These are phyloP conservation scores for Anthonomus grandis DNA, from an alignment of 1,140 invertebrate genomes.

Conservation along the genomic window DNA sequence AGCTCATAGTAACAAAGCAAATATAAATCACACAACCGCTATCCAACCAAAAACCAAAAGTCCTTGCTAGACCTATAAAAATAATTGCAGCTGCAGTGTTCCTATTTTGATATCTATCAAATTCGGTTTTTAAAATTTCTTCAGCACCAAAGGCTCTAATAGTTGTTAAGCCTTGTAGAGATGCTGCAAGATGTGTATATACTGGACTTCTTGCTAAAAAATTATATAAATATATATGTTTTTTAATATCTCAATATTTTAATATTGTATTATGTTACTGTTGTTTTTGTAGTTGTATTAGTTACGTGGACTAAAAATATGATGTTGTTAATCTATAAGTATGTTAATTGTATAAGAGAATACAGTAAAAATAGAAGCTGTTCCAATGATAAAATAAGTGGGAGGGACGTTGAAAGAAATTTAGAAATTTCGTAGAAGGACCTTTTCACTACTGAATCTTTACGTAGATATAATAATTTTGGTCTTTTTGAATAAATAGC, in stretches of 20 bases:
- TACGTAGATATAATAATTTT: too few relatives aligned
- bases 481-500: too few relatives aligned
- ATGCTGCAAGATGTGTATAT: constrained; percentile 77
- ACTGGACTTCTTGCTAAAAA: constrained; percentile 69
- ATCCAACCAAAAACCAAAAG: constrained; percentile 58
- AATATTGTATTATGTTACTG: too few relatives aligned
- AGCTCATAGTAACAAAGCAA: constrained; percentile 56
- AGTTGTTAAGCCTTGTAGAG: constrained; percentile 74
- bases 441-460: too few relatives aligned
- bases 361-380: too few relatives aligned
- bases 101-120: constrained; percentile 57
- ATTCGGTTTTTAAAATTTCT: constrained; percentile 65
- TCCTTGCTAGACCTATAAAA: constrained; percentile 61
- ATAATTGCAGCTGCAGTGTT: constrained; percentile 65
- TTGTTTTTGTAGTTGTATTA: too few relatives aligned
- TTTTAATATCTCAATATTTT: neutral
- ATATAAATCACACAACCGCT: constrained; percentile 69
- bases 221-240: neutral
- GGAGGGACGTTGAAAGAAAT: too few relatives aligned
- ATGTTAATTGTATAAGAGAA: too few relatives aligned
- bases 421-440: too few relatives aligned
- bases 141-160: constrained; percentile 71
- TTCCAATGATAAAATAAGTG: too few relatives aligned
- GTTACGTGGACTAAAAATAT: too few relatives aligned
- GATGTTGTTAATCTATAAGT: too few relatives aligned